phyloP scores from a whole-genome alignment of 2,113 vertebrate genomes.

The Xyrauchen texanus region DNA sequence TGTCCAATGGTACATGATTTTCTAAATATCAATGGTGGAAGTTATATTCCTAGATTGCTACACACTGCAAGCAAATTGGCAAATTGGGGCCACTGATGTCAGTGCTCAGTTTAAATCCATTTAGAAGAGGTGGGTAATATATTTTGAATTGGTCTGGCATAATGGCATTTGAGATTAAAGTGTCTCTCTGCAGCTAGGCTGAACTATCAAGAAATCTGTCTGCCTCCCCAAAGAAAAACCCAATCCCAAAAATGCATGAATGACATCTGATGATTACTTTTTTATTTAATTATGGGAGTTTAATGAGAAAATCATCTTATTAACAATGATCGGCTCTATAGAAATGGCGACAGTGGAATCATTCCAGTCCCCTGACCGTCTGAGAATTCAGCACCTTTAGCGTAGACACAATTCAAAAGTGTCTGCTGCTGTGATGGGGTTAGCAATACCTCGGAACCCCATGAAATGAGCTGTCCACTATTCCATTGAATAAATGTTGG shows the following conservation, averaged over 20 bases:
- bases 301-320: conserved; percentile 54
- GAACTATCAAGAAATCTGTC: conserved; percentile 49
- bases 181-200: conserved; percentile 38
- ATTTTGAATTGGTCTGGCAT: conserved; percentile 47
- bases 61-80: background rate
- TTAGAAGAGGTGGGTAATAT: conserved; percentile 42
- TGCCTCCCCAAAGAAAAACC: conserved; percentile 41
- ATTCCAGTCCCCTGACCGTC: conserved; percentile 29
- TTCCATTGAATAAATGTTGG: conserved; percentile 20
- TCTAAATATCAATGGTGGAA: background rate
- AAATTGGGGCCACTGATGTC: conserved; percentile 26
- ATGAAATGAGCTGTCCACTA: conserved; percentile 24
- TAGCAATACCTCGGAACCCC: conserved; percentile 21
- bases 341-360: conserved; percentile 41
- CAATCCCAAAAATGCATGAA: conserved; percentile 41
- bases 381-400: conserved; percentile 33
- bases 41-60: background rate
- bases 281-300: conserved; percentile 52
- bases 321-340: conserved; percentile 49
- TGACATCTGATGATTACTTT: conserved; percentile 52
- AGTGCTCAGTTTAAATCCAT: conserved; percentile 48
- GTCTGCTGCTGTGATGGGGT: conserved; percentile 45
- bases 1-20: background rate
- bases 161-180: conserved; percentile 53
- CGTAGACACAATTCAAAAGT: conserved; percentile 30